Evolutionary conservation across 2,888 invertebrate species (phyloP).

Genomic region (Dasypolia templi): DNA sequence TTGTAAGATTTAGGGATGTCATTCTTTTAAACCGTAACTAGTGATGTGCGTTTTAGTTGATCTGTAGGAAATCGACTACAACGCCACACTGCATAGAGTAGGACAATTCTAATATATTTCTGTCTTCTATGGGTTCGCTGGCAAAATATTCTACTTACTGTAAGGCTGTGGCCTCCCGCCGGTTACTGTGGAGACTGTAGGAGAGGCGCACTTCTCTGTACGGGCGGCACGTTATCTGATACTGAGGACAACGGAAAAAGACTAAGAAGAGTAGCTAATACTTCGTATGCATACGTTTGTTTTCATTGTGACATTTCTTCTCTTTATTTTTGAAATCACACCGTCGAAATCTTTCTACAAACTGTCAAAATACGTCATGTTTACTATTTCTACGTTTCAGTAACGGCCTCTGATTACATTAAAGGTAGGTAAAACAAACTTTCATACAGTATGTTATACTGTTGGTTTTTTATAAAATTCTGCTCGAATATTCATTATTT

Average conservation of each 20-base stretch:
- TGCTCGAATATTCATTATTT: background rate
- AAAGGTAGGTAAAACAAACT: background rate
- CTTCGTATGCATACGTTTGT: background rate
- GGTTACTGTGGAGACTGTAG: slow-evolving; percentile 96
- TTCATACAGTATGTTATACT: background rate
- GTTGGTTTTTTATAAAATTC: background rate
- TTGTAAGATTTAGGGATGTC: too few relatives aligned
- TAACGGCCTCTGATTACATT: background rate
- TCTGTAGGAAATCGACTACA: too few relatives aligned
- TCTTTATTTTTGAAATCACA: background rate
- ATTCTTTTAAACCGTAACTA: too few relatives aligned
- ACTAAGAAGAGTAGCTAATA: too few relatives aligned
- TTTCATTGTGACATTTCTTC: background rate
- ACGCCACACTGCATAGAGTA: too few relatives aligned
- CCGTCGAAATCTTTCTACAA: background rate
- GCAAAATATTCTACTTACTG: slow-evolving; percentile 91
- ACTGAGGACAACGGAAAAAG: slow-evolving; percentile 79
- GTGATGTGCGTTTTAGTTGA: too few relatives aligned
- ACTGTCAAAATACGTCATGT: too few relatives aligned
- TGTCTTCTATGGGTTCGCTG: background rate
- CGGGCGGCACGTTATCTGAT: slow-evolving; percentile 84
- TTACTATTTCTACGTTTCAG: background rate
- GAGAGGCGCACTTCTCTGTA: slow-evolving; percentile 94
- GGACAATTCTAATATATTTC: too few relatives aligned
- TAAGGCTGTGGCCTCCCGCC: slow-evolving; percentile 96